phyloP scores from a whole-genome alignment of 2,113 vertebrate species.

The Tautogolabrus adspersus region DNA sequence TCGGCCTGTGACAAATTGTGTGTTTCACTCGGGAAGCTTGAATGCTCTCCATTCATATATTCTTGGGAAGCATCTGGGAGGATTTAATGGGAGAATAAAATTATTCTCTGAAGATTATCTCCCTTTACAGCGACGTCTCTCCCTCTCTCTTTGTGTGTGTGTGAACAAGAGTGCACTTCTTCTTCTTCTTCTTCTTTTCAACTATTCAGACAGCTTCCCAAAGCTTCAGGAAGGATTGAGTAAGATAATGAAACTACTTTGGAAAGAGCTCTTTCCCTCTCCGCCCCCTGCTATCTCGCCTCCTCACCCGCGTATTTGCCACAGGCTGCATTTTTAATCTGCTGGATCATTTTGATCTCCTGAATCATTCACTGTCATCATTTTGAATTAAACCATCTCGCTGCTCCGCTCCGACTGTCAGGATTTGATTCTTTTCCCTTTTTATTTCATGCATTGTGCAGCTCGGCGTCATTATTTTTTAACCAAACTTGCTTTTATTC shows the following conservation, averaged over 20 bases:
- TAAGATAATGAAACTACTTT: conserved; percentile 68
- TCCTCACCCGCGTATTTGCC: conserved; percentile 43
- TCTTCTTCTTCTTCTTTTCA: conserved; percentile 42
- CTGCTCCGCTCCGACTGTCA: neutral
- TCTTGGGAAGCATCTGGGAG: conserved; percentile 58
- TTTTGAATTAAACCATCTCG: conserved; percentile 43
- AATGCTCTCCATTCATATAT: conserved; percentile 42
- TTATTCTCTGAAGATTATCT: conserved; percentile 69
- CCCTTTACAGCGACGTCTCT: conserved; percentile 39
- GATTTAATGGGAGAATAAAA: conserved; percentile 66
- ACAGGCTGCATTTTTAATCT: conserved; percentile 72
- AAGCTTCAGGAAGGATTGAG: conserved; percentile 59
- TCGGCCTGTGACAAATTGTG: conserved; percentile 41
- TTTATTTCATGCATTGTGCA: conserved; percentile 16
- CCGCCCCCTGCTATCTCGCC: neutral
- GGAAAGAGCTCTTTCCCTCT: conserved; percentile 23
- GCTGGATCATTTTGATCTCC: conserved; percentile 69
- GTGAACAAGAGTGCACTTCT: conserved; percentile 17
- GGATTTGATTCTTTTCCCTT: neutral
- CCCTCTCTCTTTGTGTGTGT: neutral
- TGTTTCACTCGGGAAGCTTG: conserved; percentile 30
- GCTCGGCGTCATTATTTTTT: conserved; percentile 25
- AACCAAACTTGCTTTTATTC: neutral
- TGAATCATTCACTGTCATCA: conserved; percentile 59
- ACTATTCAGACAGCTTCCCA: conserved; percentile 54